phyloP scores from a whole-genome alignment of 2,888 invertebrate species.

The Ophion obscuratus region DNA sequence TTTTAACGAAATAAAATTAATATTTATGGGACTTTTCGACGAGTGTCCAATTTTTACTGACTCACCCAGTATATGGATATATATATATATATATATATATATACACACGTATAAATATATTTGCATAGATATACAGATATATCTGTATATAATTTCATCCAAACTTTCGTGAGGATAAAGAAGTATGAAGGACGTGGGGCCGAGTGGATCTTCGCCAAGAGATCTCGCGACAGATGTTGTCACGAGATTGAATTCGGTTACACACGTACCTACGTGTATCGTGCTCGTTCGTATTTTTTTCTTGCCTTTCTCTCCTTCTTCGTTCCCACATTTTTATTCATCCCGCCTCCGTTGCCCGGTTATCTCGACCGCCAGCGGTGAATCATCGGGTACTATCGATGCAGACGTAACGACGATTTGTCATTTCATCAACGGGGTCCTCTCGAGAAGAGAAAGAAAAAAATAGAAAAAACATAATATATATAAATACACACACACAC shows the following conservation, averaged over 20 bases:
- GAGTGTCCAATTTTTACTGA: neutral
- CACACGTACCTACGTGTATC: constrained; percentile 43
- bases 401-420: neutral
- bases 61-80: constrained; percentile 18
- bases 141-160: constrained; percentile 44
- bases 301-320: neutral
- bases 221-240: constrained; percentile 63
- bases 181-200: constrained; percentile 43
- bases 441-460: neutral
- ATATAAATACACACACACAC: too few relatives aligned
- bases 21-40: neutral
- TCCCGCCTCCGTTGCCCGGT: neutral
- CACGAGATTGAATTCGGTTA: constrained; percentile 61
- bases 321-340: constrained; percentile 35
- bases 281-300: constrained; percentile 21
- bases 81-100: constrained; percentile 9
- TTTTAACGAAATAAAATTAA: neutral
- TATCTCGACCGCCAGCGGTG: neutral
- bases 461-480: neutral
- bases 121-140: neutral
- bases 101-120: constrained; percentile 3
- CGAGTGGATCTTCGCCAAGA: constrained; percentile 42
- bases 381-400: neutral
- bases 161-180: constrained; percentile 44
- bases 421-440: neutral